A percentile compares a stretch with the other conserved stretches of the same genome.
phyloP scores from a whole-genome alignment of 2,888 invertebrate genomes.

The Anticlea derivata region DNA sequence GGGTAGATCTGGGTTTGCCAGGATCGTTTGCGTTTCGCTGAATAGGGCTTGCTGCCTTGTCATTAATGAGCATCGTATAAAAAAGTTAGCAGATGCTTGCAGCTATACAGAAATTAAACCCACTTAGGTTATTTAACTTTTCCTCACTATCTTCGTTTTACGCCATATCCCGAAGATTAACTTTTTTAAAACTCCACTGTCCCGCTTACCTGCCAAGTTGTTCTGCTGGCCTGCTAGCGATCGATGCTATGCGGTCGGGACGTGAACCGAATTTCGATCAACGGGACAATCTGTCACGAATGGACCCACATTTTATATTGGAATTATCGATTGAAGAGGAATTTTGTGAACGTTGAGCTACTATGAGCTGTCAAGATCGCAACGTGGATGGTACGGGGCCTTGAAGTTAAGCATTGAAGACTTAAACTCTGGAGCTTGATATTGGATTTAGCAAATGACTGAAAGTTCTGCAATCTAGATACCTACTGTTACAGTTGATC shows the following conservation, averaged over 20 bases:
- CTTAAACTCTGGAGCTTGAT: conserved; percentile 17
- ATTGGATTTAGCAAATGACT: conserved; percentile 9
- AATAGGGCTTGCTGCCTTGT: too few species aligned
- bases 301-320: conserved; percentile 24
- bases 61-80: too few species aligned
- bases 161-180: conserved; percentile 12
- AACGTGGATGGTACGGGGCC: too few species aligned
- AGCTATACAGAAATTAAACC: background rate
- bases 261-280: conserved; percentile 32
- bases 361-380: too few species aligned
- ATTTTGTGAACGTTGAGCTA: conserved; percentile 22
- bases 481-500: background rate
- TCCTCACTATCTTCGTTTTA: conserved; percentile 1
- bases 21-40: too few species aligned
- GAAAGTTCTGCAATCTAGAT: background rate
- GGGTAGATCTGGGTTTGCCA: too few species aligned
- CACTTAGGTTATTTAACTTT: conserved; percentile 5
- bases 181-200: conserved; percentile 9
- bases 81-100: too few species aligned
- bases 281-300: conserved; percentile 27
- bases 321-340: conserved; percentile 22
- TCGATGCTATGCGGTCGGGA: conserved; percentile 33
- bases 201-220: conserved; percentile 19
- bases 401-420: conserved; percentile 23
- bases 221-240: conserved; percentile 25